These are phyloP conservation scores for Mus spicilegus DNA, from an alignment of 2,113 vertebrate species.

Conservation along the genomic window DNA sequence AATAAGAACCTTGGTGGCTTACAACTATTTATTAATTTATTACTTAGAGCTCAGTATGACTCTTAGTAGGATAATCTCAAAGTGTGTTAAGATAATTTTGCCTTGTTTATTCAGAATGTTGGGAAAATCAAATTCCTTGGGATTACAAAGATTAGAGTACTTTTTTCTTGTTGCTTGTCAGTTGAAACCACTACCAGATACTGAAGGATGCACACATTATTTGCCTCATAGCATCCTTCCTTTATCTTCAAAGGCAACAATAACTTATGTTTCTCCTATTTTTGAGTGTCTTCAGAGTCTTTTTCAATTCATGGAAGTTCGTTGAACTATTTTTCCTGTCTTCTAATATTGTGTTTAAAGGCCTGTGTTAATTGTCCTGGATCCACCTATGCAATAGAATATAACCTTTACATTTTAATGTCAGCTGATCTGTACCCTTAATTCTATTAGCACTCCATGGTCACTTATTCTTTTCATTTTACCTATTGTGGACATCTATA, in stretches of 20 bases:
- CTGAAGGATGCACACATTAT: neutral
- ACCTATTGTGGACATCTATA: neutral
- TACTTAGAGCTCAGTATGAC: neutral
- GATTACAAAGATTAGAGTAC: neutral
- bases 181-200: neutral
- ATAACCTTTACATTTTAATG: neutral
- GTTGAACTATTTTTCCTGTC: neutral
- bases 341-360: slow-evolving; percentile 14
- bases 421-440: neutral
- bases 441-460: neutral
- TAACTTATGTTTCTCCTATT: neutral
- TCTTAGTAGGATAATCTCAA: neutral
- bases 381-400: neutral
- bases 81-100: neutral
- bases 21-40: neutral
- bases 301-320: neutral
- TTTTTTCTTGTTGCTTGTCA: neutral
- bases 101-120: neutral
- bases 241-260: slow-evolving; percentile 30
- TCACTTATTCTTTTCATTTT: neutral
- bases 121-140: neutral
- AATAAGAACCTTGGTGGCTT: neutral
- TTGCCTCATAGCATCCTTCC: neutral
- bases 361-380: neutral
- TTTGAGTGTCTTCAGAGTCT: neutral